These are phyloP conservation scores for Apoderus coryli DNA, from an alignment of 2,888 invertebrate species.

Conservation along the genomic window DNA sequence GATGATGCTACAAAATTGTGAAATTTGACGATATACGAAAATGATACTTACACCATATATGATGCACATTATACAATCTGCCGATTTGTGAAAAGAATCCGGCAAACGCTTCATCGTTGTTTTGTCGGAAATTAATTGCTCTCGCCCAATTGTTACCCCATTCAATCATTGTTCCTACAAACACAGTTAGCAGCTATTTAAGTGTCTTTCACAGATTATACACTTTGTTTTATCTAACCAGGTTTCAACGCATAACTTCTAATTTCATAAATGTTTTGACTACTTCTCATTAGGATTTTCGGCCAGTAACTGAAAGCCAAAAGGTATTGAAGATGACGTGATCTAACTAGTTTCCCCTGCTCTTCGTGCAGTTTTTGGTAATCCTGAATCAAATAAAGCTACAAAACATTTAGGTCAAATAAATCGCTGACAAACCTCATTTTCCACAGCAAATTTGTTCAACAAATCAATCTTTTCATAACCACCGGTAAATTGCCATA, in stretches of 20 bases:
- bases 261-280: slow-evolving; percentile 81
- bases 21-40: slow-evolving; percentile 3
- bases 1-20: not conserved
- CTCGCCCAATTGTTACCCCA: slow-evolving; percentile 99
- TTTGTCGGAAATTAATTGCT: slow-evolving; percentile 78
- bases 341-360: slow-evolving; percentile 63
- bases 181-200: too few species aligned
- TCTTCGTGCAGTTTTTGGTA: slow-evolving; percentile 59
- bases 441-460: slow-evolving; percentile 50
- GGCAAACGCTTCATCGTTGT: slow-evolving; percentile 90
- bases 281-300: slow-evolving; percentile 48
- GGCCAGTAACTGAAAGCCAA: slow-evolving; percentile 98
- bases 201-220: too few species aligned
- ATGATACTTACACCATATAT: slow-evolving; percentile 90
- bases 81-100: slow-evolving; percentile 98
- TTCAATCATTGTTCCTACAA: slow-evolving; percentile 89
- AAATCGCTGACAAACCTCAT: slow-evolving; percentile 38
- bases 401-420: not conserved
- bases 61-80: slow-evolving; percentile 92
- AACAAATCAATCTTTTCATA: slow-evolving; percentile 76
- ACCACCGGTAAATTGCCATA: slow-evolving; percentile 92
- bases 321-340: slow-evolving; percentile 83
- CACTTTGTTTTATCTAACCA: too few species aligned
- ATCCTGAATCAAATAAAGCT: slow-evolving; percentile 28
- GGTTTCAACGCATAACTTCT: slow-evolving; percentile 80